Conservation (phyloP, 2,113 vertebrate genomes). For the Beaufortia kweichowensis region DNA sequence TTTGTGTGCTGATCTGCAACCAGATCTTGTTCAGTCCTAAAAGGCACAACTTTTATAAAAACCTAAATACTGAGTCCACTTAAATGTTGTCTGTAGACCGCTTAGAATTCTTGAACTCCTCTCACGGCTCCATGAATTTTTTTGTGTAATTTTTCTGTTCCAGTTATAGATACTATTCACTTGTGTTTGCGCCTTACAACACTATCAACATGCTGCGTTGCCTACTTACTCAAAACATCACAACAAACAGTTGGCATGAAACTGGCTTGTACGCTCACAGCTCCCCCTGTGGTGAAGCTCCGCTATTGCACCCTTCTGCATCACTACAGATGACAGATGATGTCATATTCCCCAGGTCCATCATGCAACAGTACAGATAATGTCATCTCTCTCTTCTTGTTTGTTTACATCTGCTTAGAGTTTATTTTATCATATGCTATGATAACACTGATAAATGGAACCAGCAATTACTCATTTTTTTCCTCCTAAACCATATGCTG, state of each 20-base stretch:
- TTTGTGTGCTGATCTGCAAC: conserved; percentile 28
- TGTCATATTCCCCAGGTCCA: conserved; percentile 30
- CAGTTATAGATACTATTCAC: not conserved
- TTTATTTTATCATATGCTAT: not conserved
- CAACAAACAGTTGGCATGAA: not conserved
- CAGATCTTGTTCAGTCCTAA: not conserved
- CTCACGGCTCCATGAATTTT: no score
- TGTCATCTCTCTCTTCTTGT: conserved; percentile 24
- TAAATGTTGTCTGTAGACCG: not conserved
- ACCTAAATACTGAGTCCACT: not conserved
- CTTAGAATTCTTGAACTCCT: not conserved
- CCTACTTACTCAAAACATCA: no score
- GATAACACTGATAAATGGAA: no score
- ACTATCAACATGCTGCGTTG: not conserved
- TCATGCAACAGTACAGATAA: no score
- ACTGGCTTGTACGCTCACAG: not conserved
- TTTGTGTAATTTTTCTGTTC: not conserved
- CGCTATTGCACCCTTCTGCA: conserved; percentile 23
- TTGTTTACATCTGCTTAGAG: conserved; percentile 33
- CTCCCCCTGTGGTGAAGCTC: conserved; percentile 45
- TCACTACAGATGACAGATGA: conserved; percentile 48
- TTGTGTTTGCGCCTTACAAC: not conserved
- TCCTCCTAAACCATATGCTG: not conserved
- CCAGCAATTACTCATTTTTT: no score
- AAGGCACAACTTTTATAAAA: not conserved